Base-by-base conservation (phyloP, 2,888 invertebrate species). In the Cheilosia vulpina region DNA sequence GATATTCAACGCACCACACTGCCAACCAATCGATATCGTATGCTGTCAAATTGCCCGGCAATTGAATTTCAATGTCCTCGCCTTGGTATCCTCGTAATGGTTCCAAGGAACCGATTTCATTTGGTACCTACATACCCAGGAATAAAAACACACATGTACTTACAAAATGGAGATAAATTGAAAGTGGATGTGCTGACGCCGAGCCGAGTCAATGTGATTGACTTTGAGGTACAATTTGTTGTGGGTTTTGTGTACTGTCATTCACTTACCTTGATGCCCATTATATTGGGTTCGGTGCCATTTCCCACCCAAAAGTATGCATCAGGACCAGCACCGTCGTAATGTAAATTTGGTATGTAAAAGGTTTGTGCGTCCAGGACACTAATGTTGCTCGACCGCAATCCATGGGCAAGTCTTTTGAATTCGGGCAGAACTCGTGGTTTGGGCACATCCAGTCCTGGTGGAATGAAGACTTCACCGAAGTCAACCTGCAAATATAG, bases 291-390 rank as follows among this genome's bases (percentile, higher is more conserved):
- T 88, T 96, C 96, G 0, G 95, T 93, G 4, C 97, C 98, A 89
- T 95, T 97, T 17, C 98, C 98, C n/a, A 97, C 97, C 96, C 97
- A 97, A 92, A 98, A 98, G 92, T 97, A 98, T 0, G 98, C 97
- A 90, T 98, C 98, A 0, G 97, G 97, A 0, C 97, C 98, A 1
- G 96, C 96, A 38, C 98, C 98, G 89, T 98, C 98, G 90, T 98
- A 98, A 90, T 97, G 97, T 88, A 98, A 93, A 93, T 98, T 97
- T 7, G 98, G 97, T 87, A 98, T 97, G 92, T 96, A 96, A 92
- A 98, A 96, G 0, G 98, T 98, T 92, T 97, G 97, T 45, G 97
- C 97, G 92, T 98, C 98, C 75, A 98, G 92, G 15, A 98, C 96
- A 90, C 96, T 97, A 89, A 98, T 96, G 93, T 97, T 97, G 88